These are phyloP conservation scores for Oasisia sp. DNA, from an alignment of 2,888 invertebrate species.

Conservation along the genomic window DNA sequence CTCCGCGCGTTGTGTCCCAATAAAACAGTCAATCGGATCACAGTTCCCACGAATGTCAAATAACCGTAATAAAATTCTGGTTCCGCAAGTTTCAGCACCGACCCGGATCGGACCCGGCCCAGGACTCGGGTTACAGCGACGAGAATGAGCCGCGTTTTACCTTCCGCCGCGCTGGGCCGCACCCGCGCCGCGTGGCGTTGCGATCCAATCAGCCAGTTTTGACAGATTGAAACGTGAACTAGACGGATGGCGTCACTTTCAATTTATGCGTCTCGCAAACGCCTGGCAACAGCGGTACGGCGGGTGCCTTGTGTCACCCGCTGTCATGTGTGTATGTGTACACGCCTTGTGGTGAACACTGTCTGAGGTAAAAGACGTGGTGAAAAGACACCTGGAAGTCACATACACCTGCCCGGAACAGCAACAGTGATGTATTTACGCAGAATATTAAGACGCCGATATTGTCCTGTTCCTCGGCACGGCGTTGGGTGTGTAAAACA, in stretches of 20 bases:
- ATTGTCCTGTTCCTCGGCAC: too few relatives aligned
- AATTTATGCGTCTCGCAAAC: background rate
- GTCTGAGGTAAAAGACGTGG: too few relatives aligned
- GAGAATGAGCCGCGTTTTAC: background rate
- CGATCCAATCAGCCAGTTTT: constrained; percentile 3
- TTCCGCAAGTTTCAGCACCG: background rate
- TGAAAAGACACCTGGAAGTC: too few relatives aligned
- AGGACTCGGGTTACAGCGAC: background rate
- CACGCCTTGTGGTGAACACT: too few relatives aligned
- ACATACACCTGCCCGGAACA: too few relatives aligned
- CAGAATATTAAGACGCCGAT: too few relatives aligned
- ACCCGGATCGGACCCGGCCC: background rate
- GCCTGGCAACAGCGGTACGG: background rate
- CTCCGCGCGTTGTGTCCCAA: background rate
- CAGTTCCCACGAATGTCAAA: constrained; percentile 5
- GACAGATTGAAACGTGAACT: constrained; percentile 17
- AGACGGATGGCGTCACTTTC: constrained; percentile 1
- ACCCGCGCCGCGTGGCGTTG: background rate
- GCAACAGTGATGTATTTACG: too few relatives aligned
- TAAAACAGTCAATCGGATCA: background rate
- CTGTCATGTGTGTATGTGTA: background rate
- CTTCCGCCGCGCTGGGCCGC: background rate
- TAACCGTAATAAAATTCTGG: background rate
- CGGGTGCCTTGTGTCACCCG: background rate
- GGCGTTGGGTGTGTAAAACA: too few relatives aligned